Percentiles rank a stretch among this genome's conserved stretches.
phyloP scores from a whole-genome alignment of 2,113 vertebrate genomes.

The Odontesthes bonariensis region DNA sequence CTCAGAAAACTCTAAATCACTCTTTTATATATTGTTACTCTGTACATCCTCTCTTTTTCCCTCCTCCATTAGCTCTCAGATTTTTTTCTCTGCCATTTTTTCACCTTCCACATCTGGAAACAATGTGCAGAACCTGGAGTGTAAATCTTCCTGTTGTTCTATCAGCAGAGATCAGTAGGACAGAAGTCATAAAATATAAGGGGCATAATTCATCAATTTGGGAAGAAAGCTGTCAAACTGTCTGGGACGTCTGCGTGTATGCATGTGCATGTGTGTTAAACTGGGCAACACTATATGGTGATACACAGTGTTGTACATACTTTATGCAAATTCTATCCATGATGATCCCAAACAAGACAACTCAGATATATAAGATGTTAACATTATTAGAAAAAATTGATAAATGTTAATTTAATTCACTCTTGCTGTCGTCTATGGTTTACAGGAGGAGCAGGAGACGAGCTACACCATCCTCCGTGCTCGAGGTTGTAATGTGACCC shows the following conservation, averaged over 20 bases:
- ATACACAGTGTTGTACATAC: not conserved
- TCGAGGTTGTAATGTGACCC: constrained; percentile 93
- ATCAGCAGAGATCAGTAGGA: constrained; percentile 77
- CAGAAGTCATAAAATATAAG: constrained; percentile 79
- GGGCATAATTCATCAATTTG: constrained; percentile 72
- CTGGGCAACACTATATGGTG: not conserved
- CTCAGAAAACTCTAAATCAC: constrained; percentile 7
- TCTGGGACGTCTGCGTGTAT: constrained; percentile 26
- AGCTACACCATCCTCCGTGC: constrained; percentile 98
- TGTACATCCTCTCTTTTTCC: not conserved
- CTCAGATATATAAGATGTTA: not conserved
- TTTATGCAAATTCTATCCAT: not conserved
- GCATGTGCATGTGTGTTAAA: constrained; percentile 1
- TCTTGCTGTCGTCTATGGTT: constrained; percentile 21
- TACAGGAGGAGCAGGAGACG: constrained; percentile 99
- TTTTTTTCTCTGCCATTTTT: constrained; percentile 29
- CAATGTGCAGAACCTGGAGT: constrained; percentile 71
- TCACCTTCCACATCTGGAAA: constrained; percentile 81
- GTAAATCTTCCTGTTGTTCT: constrained; percentile 79
- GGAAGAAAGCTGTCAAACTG: constrained; percentile 57
- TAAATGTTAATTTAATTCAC: not conserved
- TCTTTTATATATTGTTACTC: constrained; percentile 3
- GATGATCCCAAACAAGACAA: not conserved
- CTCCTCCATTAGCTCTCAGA: constrained; percentile 10
- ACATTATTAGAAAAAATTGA: not conserved